Base-by-base conservation (phyloP, 1,140 invertebrate species). In the Nylanderia fulva region DNA sequence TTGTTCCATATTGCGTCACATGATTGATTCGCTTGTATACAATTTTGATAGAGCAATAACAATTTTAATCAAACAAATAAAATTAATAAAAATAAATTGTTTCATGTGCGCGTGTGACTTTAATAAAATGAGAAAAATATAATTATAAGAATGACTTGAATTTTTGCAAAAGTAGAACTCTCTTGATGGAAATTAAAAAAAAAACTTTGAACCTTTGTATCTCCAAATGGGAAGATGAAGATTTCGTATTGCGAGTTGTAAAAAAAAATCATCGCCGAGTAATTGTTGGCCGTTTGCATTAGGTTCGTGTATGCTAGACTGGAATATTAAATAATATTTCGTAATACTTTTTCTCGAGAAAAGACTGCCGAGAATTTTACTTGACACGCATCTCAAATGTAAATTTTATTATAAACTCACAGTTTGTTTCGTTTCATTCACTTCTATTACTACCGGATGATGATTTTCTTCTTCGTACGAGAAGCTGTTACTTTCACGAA, bases 181-280 rank as follows among this genome's bases (percentile, higher is more conserved):
- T n/a, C n/a, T 36, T 36, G n/a, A 4, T 45, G 9, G n/a, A 61
- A 76, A 61, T 1, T 76, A 27, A 60, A n/a, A 11, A 61, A 27
- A 66, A 13, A 29, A 11, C 21, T 33, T 24, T n/a, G 36, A 72
- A 90, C 88, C 79, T 33, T 48, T 54, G 0, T 83, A 63, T 52
- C 88, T 71, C 76, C 85, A 89, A 15, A 90, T 74, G 0, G 87
- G 82, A 24, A 69, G 64, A 21, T 84, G 69, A 21, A 91, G 58
- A 61, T 90, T 85, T 39, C 87, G 74, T 24, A 90, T 89, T 1
- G 86, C 88, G 18, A 91, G 36, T 85, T 91, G 89, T 1, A 91
- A 27, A 13, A 90, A 89, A 36, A 91, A 91, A 24, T 91, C 90
- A 7, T 91, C 89, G 0, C 89, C 90, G 6, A 91, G 64, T 8